Base-by-base conservation (phyloP, 2,797 vertebrate genomes). In the Microchirus variegatus region DNA sequence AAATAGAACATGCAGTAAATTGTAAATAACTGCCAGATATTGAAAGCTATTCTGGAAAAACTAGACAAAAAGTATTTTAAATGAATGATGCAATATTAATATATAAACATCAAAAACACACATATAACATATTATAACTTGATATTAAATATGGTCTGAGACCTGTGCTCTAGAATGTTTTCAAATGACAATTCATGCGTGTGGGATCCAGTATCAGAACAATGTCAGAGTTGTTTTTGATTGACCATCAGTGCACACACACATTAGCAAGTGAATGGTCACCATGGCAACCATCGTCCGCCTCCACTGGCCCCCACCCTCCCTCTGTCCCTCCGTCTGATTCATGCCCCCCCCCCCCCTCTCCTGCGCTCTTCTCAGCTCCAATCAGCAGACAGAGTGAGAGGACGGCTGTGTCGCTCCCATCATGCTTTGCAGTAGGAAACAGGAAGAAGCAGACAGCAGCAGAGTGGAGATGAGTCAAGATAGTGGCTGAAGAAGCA, bases 381-480 rank as follows among this genome's bases (percentile, higher is more conserved):
- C 57, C 57, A 67, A 63, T 78, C 62, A 7, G 42, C 17, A 2
- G 36, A 51, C 59, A 59, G 35, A 26, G 41, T 2, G 47, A 11
- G 48, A 9, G 9, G 49, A 6, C 46, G 49, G 73, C 10, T n/a
- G 15, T 45, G n/a, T 41, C 31, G 35, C 63, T 84, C 87, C 90
- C 90, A 64, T 88, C 76, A 88, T 90, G 87, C 89, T 72, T 89
- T 89, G 86, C 83, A 59, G 13, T 4, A 48, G 67, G 81, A 90
- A 86, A 57, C 82, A 83, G 87, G 86, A 90, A 89, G 79, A 75
- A 67, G 65, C 57, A 14, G 56, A 22, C 22, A 47, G 59, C 41
- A 62, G 54, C 56, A 72, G 42, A 59, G 53, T 59, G 49, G 45
- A 75, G 16, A 13, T 31, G 12, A 14, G 54, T 16, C 7, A n/a